These are phyloP conservation scores for Episyrphus balteatus DNA, from an alignment of 1,140 invertebrate species.

Conservation along the genomic window DNA sequence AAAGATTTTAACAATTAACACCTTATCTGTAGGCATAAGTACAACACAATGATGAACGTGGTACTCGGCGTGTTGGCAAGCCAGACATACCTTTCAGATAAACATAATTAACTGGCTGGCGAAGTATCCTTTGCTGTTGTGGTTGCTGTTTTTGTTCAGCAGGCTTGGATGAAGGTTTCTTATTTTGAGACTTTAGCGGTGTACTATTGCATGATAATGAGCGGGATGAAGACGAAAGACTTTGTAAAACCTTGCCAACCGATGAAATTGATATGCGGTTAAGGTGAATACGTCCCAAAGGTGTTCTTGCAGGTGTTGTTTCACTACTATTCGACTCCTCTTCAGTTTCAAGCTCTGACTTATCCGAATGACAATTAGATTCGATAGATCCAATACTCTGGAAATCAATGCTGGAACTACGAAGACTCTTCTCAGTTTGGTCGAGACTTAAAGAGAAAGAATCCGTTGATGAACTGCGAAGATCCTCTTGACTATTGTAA, in stretches of 20 bases:
- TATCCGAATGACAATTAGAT: too few relatives aligned
- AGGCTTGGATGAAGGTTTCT: constrained; percentile 3
- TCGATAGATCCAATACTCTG: background rate
- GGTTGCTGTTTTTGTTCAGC: constrained; percentile 19
- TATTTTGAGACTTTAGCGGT: constrained; percentile 29
- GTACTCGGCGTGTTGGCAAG: constrained; percentile 24
- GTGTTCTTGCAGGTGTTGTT: constrained; percentile 2
- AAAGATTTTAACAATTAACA: too few relatives aligned
- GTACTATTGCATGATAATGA: constrained; percentile 49
- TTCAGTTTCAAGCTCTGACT: too few relatives aligned
- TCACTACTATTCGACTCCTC: too few relatives aligned
- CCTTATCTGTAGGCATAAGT: constrained; percentile 15
- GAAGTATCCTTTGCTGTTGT: constrained; percentile 34
- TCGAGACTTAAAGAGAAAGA: constrained; percentile 44
- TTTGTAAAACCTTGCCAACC: constrained; percentile 53
- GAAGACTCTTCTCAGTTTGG: constrained; percentile 19
- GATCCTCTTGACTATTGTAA: constrained; percentile 41
- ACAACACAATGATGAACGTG: constrained; percentile 31
- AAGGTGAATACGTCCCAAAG: constrained; percentile 19
- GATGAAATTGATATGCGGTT: constrained; percentile 38
- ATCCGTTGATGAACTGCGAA: constrained; percentile 43
- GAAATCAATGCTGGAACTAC: constrained; percentile 21
- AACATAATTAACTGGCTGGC: constrained; percentile 32
- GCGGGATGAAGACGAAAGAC: constrained; percentile 39
- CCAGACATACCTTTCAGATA: constrained; percentile 36